These are phyloP conservation scores for Sarcophaga bullata DNA, from an alignment of 1,140 invertebrate genomes.

Conservation along the genomic window DNA sequence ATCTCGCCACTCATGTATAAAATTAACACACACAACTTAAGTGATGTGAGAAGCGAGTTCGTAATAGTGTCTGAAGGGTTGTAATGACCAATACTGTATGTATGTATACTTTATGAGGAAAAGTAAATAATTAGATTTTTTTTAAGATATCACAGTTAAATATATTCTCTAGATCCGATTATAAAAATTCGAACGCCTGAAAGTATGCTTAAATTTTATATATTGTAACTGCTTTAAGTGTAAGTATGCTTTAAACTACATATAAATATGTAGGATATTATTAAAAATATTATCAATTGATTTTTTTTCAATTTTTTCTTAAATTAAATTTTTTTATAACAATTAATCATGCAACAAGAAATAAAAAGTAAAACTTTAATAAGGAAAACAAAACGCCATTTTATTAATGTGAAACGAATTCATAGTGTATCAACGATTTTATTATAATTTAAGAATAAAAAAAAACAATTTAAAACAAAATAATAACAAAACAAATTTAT, in stretches of 20 bases:
- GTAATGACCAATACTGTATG: no score
- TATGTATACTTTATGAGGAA: no score
- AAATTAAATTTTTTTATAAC: background rate
- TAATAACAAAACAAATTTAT: background rate
- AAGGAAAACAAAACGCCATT: slow-evolving; percentile 4
- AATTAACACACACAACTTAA: no score
- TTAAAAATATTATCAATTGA: background rate
- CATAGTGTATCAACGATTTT: slow-evolving; percentile 37
- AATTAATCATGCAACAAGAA: background rate
- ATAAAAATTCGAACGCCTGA: no score
- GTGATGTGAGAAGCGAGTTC: no score
- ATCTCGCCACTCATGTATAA: no score
- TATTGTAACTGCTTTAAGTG: background rate
- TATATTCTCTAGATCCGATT: no score
- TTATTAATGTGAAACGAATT: slow-evolving; percentile 29
- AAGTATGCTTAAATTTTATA: background rate
- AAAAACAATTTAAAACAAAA: background rate
- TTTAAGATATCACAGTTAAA: no score
- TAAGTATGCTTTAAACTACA: background rate
- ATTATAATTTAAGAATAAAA: slow-evolving; percentile 28
- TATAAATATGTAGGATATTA: background rate
- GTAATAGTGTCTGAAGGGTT: no score
- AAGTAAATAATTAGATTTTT: no score
- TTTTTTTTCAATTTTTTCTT: background rate
- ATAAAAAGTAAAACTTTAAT: background rate